Base-by-base conservation (phyloP, 1,140 invertebrate genomes). In the Phthorimaea operculella region DNA sequence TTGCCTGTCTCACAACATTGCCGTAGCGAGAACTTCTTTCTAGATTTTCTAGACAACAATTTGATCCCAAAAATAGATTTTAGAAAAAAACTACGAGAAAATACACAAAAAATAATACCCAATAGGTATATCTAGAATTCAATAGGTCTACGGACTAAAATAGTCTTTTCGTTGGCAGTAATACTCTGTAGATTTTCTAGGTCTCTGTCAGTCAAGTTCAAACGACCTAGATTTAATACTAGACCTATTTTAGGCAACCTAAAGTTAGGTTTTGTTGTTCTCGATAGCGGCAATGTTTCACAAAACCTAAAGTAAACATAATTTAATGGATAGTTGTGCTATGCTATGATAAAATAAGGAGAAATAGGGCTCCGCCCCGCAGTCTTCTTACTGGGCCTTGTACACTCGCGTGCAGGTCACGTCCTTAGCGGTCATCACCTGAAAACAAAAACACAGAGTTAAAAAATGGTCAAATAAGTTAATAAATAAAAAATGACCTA, bases 341-440 rank as follows among this genome's bases (percentile, higher is more conserved):
- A 66, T 65, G 69, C 63, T 70, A 66, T 66, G 68, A 70, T 68
- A 71, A 68, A 61, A 68, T 70, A 76, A 66, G 66, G 69, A 63
- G 56, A 59, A 59, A 52, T 54, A 64, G 69, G 79, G 71, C 72
- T 17, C 59, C 28, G 73, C 72, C 74, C 72, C 33, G 66, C 78
- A 83, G 80, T 80, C 76, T 83, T 78, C 76, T 82, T 89, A 88
- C 63, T 87, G 85, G 51, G 83, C 72, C 77, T 92, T 92, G 88
- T 94, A 93, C 62, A 90, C 75, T 74, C 92, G 87, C 62, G 91
- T 93, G 84, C 90, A 92, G 52, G 90, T 90, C 33, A 93, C 88
- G 66, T 89, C 88, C 68, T 91, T 91, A 2, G 91, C 89, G 56
- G 90, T 91, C 86, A 92, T 89, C 15, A 88, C 86, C 91, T 92